A percentile compares a stretch with the other conserved stretches of the same genome.
Evolutionary conservation across 2,888 invertebrate genomes (phyloP).

Genomic region (Eulithis testata): DNA sequence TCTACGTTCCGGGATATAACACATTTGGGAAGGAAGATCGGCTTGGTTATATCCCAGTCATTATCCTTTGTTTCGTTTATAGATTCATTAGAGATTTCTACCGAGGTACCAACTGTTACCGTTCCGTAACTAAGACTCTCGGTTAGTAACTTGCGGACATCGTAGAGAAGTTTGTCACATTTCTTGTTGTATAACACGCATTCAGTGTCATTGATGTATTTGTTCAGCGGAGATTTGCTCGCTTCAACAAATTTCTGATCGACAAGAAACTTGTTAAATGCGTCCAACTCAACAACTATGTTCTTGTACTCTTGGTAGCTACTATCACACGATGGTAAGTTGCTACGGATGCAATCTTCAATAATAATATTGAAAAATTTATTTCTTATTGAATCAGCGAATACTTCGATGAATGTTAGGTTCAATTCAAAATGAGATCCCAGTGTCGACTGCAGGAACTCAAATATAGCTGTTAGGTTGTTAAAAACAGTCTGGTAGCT

Average conservation of each 20-base stretch:
- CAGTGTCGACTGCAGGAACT: slow-evolving; percentile 74
- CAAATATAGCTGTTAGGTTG: slow-evolving; percentile 77
- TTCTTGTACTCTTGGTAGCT: slow-evolving; percentile 72
- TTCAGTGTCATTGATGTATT: slow-evolving; percentile 74
- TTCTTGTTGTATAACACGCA: slow-evolving; percentile 76
- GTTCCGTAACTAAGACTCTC: slow-evolving; percentile 71
- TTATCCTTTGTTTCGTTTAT: slow-evolving; percentile 59
- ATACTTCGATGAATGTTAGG: slow-evolving; percentile 70
- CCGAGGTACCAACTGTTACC: slow-evolving; percentile 58
- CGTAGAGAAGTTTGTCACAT: slow-evolving; percentile 73
- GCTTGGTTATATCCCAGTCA: slow-evolving; percentile 66
- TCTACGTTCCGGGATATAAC: slow-evolving; percentile 74
- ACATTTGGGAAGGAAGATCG: slow-evolving; percentile 74
- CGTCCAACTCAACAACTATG: slow-evolving; percentile 72
- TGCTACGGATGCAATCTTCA: slow-evolving; percentile 73
- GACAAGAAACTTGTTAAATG: slow-evolving; percentile 75
- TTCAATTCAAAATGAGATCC: slow-evolving; percentile 71
- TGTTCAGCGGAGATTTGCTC: slow-evolving; percentile 69
- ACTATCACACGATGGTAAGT: slow-evolving; percentile 72
- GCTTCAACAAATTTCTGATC: slow-evolving; percentile 75
- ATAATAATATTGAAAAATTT: slow-evolving; percentile 77
- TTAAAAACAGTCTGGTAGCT: slow-evolving; percentile 74
- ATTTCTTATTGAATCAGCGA: slow-evolving; percentile 67
- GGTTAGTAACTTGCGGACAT: slow-evolving; percentile 64
- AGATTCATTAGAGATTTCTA: slow-evolving; percentile 56